Conservation (phyloP, 1,140 invertebrate genomes). For the Araneus ventricosus region DNA sequence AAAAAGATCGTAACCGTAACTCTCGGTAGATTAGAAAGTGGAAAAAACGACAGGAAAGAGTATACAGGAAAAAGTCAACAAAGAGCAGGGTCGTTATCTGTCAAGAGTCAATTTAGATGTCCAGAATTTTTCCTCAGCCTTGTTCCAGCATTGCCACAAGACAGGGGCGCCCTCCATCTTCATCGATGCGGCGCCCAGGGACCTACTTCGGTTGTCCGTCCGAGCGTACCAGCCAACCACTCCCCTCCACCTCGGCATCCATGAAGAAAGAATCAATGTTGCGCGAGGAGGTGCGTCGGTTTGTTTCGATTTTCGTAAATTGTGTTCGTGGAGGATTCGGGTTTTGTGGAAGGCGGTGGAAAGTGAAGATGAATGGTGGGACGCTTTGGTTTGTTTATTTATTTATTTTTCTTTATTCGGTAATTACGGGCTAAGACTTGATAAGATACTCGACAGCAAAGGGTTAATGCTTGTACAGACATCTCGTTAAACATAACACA, state of each 20-base stretch:
- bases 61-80: background rate
- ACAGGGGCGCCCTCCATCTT: slow-evolving; percentile 34
- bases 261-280: background rate
- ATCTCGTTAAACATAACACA: too few relatives aligned
- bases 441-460: background rate
- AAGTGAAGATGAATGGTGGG: background rate
- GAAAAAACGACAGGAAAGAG: background rate
- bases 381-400: background rate
- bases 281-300: background rate
- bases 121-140: slow-evolving; percentile 21
- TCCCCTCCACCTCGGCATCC: background rate
- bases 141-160: slow-evolving; percentile 22
- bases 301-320: background rate
- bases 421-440: background rate
- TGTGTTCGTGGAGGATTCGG: background rate
- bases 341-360: background rate
- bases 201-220: slow-evolving; percentile 48
- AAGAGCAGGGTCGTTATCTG: slow-evolving; percentile 51
- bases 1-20: slow-evolving; percentile 24
- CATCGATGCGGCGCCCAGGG: slow-evolving; percentile 49
- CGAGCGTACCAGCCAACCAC: background rate
- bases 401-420: background rate
- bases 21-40: slow-evolving; percentile 8
- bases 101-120: slow-evolving; percentile 68
- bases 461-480: too few relatives aligned